These are phyloP conservation scores for Radopholus similis DNA, from an alignment of 1,140 invertebrate species.

Conservation along the genomic window DNA sequence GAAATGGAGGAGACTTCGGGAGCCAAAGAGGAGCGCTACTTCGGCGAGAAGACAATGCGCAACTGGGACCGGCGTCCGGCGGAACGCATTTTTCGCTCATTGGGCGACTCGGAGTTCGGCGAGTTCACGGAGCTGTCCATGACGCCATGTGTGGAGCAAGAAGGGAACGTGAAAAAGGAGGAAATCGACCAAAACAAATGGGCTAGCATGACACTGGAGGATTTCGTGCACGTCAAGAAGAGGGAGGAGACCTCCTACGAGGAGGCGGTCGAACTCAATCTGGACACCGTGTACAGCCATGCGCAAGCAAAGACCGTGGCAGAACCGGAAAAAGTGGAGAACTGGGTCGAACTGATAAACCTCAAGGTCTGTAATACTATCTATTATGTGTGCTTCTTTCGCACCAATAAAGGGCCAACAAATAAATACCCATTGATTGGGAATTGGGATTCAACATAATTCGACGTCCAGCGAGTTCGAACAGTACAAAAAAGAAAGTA, in stretches of 20 bases:
- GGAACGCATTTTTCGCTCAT: background rate
- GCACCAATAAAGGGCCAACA: no score
- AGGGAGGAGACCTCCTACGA: background rate
- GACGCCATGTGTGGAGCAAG: background rate
- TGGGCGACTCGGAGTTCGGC: background rate
- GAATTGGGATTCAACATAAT: background rate
- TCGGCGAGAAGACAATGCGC: background rate
- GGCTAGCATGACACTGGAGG: background rate
- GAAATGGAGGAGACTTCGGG: background rate
- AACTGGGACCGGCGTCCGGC: slow-evolving; percentile 2
- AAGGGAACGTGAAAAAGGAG: background rate
- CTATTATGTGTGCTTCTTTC: no score
- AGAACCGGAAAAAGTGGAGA: no score
- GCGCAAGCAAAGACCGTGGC: no score
- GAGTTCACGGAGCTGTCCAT: background rate
- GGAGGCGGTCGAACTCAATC: slow-evolving; percentile 2
- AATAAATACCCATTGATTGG: no score
- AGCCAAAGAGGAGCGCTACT: background rate
- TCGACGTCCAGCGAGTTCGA: background rate
- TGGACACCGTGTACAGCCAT: background rate
- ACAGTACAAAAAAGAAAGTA: no score
- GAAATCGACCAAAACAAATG: background rate
- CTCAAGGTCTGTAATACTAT: no score
- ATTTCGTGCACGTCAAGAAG: background rate
- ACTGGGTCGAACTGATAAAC: no score